Conservation (phyloP, 2,797 vertebrate genomes). For the Chelonia mydas region DNA sequence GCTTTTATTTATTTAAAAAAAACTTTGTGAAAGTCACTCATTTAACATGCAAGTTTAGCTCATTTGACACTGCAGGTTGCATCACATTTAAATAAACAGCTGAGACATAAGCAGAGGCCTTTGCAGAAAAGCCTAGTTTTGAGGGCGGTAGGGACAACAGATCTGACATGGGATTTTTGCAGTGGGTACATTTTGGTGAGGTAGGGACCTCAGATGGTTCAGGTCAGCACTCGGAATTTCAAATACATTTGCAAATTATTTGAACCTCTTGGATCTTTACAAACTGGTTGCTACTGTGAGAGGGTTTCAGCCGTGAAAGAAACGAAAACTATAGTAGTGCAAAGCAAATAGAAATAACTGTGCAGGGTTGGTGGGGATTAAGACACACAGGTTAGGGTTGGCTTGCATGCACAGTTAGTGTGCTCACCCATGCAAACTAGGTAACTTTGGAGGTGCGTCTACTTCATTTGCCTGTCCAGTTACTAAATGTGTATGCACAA, state of each 20-base stretch:
- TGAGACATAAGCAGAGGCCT: not conserved
- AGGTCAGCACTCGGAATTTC: not conserved
- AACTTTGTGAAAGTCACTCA: not conserved
- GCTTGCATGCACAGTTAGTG: not conserved
- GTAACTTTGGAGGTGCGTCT: not conserved
- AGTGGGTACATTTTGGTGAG: constrained; percentile 10
- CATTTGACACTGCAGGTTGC: not conserved
- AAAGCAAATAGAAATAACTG: not conserved
- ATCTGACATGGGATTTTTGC: constrained; percentile 17
- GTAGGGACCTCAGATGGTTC: constrained; percentile 5
- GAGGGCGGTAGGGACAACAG: not conserved
- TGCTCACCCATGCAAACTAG: not conserved
- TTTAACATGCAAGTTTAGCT: not conserved
- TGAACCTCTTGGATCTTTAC: not conserved
- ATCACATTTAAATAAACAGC: not conserved
- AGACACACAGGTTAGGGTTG: not conserved
- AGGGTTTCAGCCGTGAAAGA: not conserved
- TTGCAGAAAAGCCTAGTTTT: not conserved
- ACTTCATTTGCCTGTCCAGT: not conserved
- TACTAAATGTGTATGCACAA: not conserved
- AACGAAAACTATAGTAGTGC: not conserved
- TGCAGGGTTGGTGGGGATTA: not conserved
- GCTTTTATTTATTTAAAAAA: not conserved
- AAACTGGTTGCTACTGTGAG: not conserved
- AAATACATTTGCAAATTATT: not conserved